Evolutionary conservation across 2,888 invertebrate species (phyloP).

Genomic region (Neelides folsomi): DNA sequence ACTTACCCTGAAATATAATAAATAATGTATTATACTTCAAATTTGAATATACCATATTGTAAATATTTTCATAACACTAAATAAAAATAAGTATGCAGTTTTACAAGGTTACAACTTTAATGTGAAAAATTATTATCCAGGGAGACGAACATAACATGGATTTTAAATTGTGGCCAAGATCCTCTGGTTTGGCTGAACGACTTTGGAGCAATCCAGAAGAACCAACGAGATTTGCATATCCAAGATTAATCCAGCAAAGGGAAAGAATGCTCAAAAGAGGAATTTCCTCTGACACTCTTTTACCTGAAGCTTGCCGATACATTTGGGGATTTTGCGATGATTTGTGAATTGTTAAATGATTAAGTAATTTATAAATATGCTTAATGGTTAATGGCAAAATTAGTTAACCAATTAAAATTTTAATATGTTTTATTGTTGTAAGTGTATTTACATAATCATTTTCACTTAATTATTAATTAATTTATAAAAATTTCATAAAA

Average conservation of each 20-base stretch:
- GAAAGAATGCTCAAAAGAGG: conserved; percentile 56
- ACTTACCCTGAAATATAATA: not conserved
- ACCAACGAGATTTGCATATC: conserved; percentile 54
- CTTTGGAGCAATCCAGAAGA: conserved; percentile 61
- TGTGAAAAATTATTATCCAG: conserved; percentile 12
- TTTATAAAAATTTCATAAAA: too few species aligned
- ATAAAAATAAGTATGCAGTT: too few species aligned
- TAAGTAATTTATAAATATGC: too few species aligned
- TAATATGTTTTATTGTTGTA: too few species aligned
- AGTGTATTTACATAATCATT: too few species aligned
- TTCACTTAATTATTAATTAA: too few species aligned
- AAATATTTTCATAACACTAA: too few species aligned
- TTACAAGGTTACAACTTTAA: not conserved
- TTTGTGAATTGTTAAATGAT: not conserved
- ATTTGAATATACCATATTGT: not conserved
- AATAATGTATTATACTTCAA: not conserved
- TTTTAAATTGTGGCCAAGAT: conserved; percentile 66
- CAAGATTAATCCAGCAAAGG: conserved; percentile 54
- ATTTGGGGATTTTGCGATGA: conserved; percentile 42
- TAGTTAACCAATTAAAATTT: too few species aligned
- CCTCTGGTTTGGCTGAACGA: conserved; percentile 68
- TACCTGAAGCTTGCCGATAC: conserved; percentile 74
- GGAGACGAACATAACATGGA: conserved; percentile 55
- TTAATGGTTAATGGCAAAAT: too few species aligned
- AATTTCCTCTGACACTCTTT: conserved; percentile 55